Base-by-base conservation (phyloP, 2,888 invertebrate genomes). In the Nemapogon koenigi region DNA sequence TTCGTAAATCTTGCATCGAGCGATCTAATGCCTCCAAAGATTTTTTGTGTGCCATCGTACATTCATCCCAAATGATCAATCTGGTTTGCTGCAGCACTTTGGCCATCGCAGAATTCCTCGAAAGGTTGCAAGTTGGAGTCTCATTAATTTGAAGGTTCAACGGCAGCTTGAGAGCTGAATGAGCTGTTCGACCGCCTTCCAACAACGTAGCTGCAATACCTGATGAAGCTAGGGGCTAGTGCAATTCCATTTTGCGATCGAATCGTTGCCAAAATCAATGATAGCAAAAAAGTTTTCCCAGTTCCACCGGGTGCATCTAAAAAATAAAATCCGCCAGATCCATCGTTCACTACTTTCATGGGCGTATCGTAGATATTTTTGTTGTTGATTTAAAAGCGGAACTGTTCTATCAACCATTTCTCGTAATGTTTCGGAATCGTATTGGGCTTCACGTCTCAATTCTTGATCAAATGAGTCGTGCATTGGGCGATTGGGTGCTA, bases 271-370 rank as follows among this genome's bases (percentile, higher is more conserved):
- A 50, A 47, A 30, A 48, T 38, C 36, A 53, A 47, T 46, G 45
- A 42, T 39, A 48, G 46, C 15, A 35, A 13, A 45, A 60, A 69
- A 18, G 59, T 64, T 53, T 68, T 67, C 4, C 62, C 67, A n/a
- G n/a, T n/a, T n/a, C n/a, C n/a, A n/a, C n/a, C n/a, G n/a, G n/a
- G n/a, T n/a, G n/a, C n/a, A n/a, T n/a, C n/a, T n/a, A n/a, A n/a
- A n/a, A n/a, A 40, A 40, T 7, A 50, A 26, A 36, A 26, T 36
- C 36, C 27, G 13, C 36, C 36, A 14, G 25, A 13, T 11, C 27
- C 36, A 26, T 36, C 27, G 26, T 36, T 27, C 26, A 36, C 27
- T 27, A 26, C 36, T 36, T 26, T 27, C 16, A 36, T 36, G 4
- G 26, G 27, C 13, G 36, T 36, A 26, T n/a, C n/a, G n/a, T n/a